phyloP scores from a whole-genome alignment of 2,888 invertebrate species.

The Eupithecia inturbata region DNA sequence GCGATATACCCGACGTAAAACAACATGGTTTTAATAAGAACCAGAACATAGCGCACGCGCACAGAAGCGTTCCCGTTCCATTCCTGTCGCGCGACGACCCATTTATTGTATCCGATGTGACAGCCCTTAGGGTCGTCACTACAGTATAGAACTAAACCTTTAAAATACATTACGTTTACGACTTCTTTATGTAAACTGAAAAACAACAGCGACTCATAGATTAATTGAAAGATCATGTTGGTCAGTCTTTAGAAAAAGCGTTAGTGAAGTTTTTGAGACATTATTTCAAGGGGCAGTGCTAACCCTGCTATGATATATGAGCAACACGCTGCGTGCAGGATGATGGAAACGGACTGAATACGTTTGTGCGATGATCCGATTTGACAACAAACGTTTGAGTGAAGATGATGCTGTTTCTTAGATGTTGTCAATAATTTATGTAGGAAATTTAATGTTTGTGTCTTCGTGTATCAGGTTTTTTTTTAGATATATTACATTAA shows the following conservation, averaged over 20 bases:
- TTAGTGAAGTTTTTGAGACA: slow-evolving; percentile 10
- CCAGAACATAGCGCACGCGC: slow-evolving; percentile 48
- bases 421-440: slow-evolving; percentile 20
- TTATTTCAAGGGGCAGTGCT: background rate
- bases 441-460: background rate
- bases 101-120: slow-evolving; percentile 54
- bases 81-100: slow-evolving; percentile 63
- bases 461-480: background rate
- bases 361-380: slow-evolving; percentile 33
- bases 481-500: background rate
- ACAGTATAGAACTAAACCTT: background rate
- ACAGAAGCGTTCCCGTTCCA: slow-evolving; percentile 56
- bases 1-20: slow-evolving; percentile 27
- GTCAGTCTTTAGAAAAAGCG: background rate
- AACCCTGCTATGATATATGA: slow-evolving; percentile 30
- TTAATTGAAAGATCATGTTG: background rate
- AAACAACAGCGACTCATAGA: background rate
- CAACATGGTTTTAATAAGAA: slow-evolving; percentile 29
- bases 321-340: slow-evolving; percentile 29
- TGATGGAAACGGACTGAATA: slow-evolving; percentile 30
- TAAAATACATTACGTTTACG: background rate
- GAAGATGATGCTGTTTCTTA: slow-evolving; percentile 18
- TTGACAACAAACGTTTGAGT: slow-evolving; percentile 32
- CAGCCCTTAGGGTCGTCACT: slow-evolving; percentile 49
- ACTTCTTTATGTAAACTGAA: background rate